phyloP scores from a whole-genome alignment of 2,797 vertebrate genomes.

The Chloroceryle inda region DNA sequence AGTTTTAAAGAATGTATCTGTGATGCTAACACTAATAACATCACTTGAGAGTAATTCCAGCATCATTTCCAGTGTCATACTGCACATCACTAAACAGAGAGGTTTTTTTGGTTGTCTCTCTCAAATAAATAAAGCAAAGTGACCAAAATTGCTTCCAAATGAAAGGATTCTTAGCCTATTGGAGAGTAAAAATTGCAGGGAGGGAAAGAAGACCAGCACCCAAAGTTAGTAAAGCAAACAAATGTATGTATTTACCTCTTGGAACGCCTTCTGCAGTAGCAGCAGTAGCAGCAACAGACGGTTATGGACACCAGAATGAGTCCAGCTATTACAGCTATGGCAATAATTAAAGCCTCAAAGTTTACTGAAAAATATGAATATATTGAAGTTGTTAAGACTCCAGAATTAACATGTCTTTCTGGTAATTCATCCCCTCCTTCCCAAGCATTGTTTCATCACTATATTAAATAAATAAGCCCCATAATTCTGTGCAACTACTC shows the following conservation, averaged over 20 bases:
- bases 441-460: background rate
- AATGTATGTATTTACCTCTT: slow-evolving; percentile 74
- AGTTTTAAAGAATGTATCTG: background rate
- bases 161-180: background rate
- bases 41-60: background rate
- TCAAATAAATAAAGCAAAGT: background rate
- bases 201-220: background rate
- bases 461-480: background rate
- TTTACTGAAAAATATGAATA: slow-evolving; percentile 83
- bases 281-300: slow-evolving; percentile 88
- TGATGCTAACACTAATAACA: background rate
- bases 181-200: background rate
- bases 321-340: slow-evolving; percentile 84
- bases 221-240: slow-evolving; percentile 2
- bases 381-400: slow-evolving; percentile 25
- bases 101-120: background rate
- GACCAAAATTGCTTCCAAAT: background rate
- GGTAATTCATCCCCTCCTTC: background rate
- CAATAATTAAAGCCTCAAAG: slow-evolving; percentile 89
- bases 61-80: background rate
- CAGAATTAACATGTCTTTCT: background rate
- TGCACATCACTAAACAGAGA: background rate
- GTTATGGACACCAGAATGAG: slow-evolving; percentile 78
- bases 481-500: background rate
- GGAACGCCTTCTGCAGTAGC: slow-evolving; percentile 78